Evolutionary conservation across 2,888 invertebrate species (phyloP), one percentile per base, ranked within the genome.

Genomic region (Empis stercorea): DNA sequence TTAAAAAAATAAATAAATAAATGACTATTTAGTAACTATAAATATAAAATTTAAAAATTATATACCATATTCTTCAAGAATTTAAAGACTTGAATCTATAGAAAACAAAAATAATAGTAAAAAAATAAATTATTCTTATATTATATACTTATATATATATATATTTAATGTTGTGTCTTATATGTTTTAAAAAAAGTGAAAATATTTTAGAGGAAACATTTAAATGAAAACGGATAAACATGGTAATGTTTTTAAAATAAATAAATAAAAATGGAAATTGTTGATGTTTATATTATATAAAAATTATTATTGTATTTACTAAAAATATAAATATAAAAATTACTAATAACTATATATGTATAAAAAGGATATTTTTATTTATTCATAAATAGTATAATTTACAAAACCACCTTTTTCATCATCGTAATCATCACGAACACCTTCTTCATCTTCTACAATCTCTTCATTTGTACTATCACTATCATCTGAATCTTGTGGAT

Each of bases 401-500:
- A 51, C 45, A 39, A 17, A 34, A 10, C 45, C 45, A 14, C 42
- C 50, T 39, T 52, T 57, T 14, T 63, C 62, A 10, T 57, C 54
- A 15, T 59, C 60, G 4, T 59, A 48, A 10, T 62, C 58, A 57
- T 68, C 68, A 13, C 55, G 50, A 0, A 65, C 60, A 52, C 64
- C 64, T 17, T 59, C 57, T 27, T 62, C 64, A 45, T 65, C 65
- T 38, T 55, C 52, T 39, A 51, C 51, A 44, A 52, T 51, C n/a
- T n/a, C n/a, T n/a, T n/a, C n/a, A n/a, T n/a, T n/a, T n/a, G n/a
- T n/a, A n/a, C n/a, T n/a, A n/a, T n/a, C n/a, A n/a, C n/a, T n/a
- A n/a, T n/a, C n/a, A 0, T 44, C 43, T 9, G 51, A 49, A 13
- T 14, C 20, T 10, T 45, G 34, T 10, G 58, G 53, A 32, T 56